Base-by-base conservation (phyloP, 2,888 invertebrate genomes). In the Pristionchus japonicus region DNA sequence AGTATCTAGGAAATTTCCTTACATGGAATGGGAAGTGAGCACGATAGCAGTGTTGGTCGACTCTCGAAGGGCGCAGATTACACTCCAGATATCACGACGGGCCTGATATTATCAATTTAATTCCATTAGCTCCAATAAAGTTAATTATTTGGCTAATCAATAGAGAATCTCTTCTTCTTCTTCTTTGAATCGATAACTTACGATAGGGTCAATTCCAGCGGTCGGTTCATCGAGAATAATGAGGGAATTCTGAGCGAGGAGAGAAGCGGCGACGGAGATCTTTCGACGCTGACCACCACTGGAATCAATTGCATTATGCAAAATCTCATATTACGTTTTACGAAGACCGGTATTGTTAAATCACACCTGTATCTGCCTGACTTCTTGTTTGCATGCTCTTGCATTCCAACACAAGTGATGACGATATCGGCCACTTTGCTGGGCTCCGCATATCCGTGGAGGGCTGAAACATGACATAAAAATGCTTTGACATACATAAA, bases 281-380 rank as follows among this genome's bases (percentile, higher is more conserved):
- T 97, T 97, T 89, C 97, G 95, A 94, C 96, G 96, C 95, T 97
- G 97, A 88, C 97, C 97, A 86, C 97, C 97, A 95, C 92, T 92
- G 82, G 17, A 40, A 9, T 43, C 1, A 43, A 15, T 52, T 49
- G 43, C 43, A 43, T 43, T 11, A 43, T 6, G 11, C 11, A 11
- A 43, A 43, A 43, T 43, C 11, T 43, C 43, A 43, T 43, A 43
- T 43, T 43, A n/a, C 43, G 43, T 11, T 43, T 11, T 43, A 43
- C 43, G 43, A 43, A 43, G 43, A 43, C 6, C 43, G 7, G 11
- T 43, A 9, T 43, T 43, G 11, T 43, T 43, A 43, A 43, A 11
- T 43, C 43, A 43, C 43, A 88, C 88, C 89, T 89, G 86, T 84
- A 91, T 87, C 88, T 90, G 43, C 90, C 43, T 13, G 92, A 89